phyloP scores from a whole-genome alignment of 1,140 invertebrate species.

The Vanessa atalanta region DNA sequence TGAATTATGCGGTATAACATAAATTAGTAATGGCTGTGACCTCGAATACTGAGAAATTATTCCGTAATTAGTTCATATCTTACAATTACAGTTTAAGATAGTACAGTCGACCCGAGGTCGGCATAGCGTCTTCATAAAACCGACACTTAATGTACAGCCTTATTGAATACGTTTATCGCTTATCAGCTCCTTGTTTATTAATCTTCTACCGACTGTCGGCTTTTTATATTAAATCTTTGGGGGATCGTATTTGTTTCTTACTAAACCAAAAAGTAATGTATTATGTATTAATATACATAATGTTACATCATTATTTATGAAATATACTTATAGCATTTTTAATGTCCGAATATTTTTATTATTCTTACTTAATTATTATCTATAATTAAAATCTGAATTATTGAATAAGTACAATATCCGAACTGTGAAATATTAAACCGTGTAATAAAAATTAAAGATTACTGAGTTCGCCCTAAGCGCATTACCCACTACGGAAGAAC shows the following conservation, averaged over 20 bases:
- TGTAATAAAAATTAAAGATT: not conserved
- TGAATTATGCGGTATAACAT: slow-evolving; percentile 27
- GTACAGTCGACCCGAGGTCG: slow-evolving; percentile 49
- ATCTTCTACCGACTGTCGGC: slow-evolving; percentile 60
- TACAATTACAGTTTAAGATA: slow-evolving; percentile 46
- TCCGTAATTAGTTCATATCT: slow-evolving; percentile 58
- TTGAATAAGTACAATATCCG: too few relatives aligned
- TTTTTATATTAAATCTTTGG: slow-evolving; percentile 37
- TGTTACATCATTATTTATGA: not conserved
- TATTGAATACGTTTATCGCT: slow-evolving; percentile 68
- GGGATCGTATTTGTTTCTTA: not conserved
- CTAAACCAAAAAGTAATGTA: too few relatives aligned
- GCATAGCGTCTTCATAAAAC: slow-evolving; percentile 46
- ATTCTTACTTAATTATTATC: too few relatives aligned
- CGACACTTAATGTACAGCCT: slow-evolving; percentile 53
- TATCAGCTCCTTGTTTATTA: slow-evolving; percentile 66
- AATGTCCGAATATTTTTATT: too few relatives aligned
- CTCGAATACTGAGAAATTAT: slow-evolving; percentile 48
- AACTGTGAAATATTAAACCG: too few relatives aligned
- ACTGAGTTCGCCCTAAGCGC: not conserved
- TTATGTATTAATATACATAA: not conserved
- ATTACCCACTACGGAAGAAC: not conserved
- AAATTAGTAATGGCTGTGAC: slow-evolving; percentile 37
- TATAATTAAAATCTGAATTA: too few relatives aligned
- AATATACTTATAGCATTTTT: too few relatives aligned